phyloP scores from a whole-genome alignment of 2,113 vertebrate species.

The Meriones unguiculatus region DNA sequence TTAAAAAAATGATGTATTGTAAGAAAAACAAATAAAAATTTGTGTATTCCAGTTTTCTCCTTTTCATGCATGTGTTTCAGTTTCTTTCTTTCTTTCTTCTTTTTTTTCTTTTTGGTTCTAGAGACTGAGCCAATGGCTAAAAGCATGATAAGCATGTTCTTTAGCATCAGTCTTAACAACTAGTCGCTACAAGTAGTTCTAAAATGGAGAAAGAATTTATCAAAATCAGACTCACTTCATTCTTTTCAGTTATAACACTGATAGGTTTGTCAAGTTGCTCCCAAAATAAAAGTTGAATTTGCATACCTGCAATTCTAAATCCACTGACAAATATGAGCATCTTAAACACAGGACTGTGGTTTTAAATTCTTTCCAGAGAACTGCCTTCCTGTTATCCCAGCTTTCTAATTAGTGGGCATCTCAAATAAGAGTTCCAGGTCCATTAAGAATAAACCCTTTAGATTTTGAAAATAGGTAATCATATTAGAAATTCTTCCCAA shows the following conservation, averaged over 20 bases:
- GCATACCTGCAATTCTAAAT: neutral
- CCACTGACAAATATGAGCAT: neutral
- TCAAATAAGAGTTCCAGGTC: conserved; percentile 19
- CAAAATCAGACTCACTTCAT: neutral
- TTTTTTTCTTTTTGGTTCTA: neutral
- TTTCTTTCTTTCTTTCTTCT: neutral
- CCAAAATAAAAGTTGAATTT: conserved; percentile 40
- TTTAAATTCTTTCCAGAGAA: conserved; percentile 43
- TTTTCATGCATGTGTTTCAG: conserved; percentile 9
- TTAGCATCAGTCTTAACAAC: neutral
- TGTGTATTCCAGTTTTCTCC: neutral
- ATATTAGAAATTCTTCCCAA: conserved; percentile 40
- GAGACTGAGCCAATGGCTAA: neutral
- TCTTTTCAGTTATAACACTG: neutral
- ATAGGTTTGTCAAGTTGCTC: neutral
- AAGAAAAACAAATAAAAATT: neutral
- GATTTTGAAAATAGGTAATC: conserved; percentile 28
- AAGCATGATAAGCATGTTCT: neutral
- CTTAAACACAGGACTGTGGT: neutral
- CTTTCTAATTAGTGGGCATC: conserved; percentile 33
- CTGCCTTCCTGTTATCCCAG: neutral
- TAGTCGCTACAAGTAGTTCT: neutral
- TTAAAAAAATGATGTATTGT: neutral
- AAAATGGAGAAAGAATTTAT: conserved; percentile 3
- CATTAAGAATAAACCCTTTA: neutral